Base-by-base conservation (phyloP, 2,797 vertebrate species). In the Gobio occitaniae region DNA sequence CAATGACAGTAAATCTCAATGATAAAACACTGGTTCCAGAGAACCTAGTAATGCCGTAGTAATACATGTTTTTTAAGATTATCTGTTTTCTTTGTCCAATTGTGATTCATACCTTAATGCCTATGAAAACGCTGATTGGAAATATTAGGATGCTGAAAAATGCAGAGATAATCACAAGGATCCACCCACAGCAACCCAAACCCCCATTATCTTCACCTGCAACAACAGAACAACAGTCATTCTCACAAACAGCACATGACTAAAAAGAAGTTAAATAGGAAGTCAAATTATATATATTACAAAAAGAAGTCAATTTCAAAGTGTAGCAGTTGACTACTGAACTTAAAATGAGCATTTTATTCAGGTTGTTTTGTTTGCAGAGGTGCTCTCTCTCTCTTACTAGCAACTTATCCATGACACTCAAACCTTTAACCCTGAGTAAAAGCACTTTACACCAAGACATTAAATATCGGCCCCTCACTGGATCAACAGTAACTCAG, bases 121-220 rank as follows among this genome's bases (percentile, higher is more conserved):
- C 96, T 65, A 96, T 91, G 94, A 96, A 97, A 90, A 97, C 90
- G 54, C 96, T 97, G 88, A 98, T 0, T 0, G 97, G 97, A 85
- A 97, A 97, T 1, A 96, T 93, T 3, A 93, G 1, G 13, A 94
- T 0, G 17, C 93, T 88, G n/a, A 98, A 91, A 3, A 97, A 0
- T 21, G 93, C 91, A 5, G 96, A 96, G 4, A 97, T 2, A 1
- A 90, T 92, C 87, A 97, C 91, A 2, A 98, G 87, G 54, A 96
- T 21, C 96, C 96, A 97, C 21, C 96, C 97, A 11, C 95, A 86
- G 11, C 91, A 93, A 38, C 96, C 97, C 74, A 97, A 90, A 86
- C 88, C 86, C 4, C 86, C 90, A 17, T 1, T 68, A 47, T 41
- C 86, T 47, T 93, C 87, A 25, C 87, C 95, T 95, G 36, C n/a